Conservation (phyloP, 37 sponge, comb jelly and placozoan genomes). For the Halichondria panicea region DNA sequence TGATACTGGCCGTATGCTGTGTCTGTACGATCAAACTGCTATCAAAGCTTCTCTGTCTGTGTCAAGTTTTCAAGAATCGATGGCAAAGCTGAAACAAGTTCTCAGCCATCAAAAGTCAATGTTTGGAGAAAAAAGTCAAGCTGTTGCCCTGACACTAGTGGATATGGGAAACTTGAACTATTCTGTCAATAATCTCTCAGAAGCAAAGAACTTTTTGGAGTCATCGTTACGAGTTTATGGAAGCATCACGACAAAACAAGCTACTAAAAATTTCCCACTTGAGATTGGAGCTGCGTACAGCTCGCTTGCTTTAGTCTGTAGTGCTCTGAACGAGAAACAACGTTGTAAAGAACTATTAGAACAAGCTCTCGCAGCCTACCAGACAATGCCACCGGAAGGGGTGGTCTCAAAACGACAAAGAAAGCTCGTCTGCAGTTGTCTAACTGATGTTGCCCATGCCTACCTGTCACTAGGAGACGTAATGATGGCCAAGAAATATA, state of each 20-base stretch:
- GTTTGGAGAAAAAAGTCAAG: slow-evolving; percentile 13
- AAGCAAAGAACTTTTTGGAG: slow-evolving; percentile 44
- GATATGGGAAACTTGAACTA: slow-evolving; percentile 54
- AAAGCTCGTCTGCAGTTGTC: slow-evolving; percentile 43
- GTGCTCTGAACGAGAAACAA: slow-evolving; percentile 42
- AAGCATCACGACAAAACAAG: slow-evolving; percentile 1
- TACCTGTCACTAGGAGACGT: slow-evolving; percentile 60
- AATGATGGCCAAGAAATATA: slow-evolving; percentile 59
- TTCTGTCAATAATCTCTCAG: slow-evolving; percentile 13
- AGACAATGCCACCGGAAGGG: slow-evolving; percentile 48
- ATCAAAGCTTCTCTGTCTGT: slow-evolving; percentile 19
- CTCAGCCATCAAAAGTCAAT: slow-evolving; percentile 8
- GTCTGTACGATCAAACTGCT: background rate
- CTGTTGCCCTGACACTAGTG: slow-evolving; percentile 46
- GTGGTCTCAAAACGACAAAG: slow-evolving; percentile 26
- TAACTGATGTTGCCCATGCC: slow-evolving; percentile 74
- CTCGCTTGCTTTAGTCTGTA: slow-evolving; percentile 49
- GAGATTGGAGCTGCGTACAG: slow-evolving; percentile 47
- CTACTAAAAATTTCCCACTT: background rate
- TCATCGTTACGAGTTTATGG: slow-evolving; percentile 29
- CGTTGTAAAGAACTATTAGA: slow-evolving; percentile 49
- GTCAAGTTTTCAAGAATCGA: background rate
- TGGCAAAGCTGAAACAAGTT: background rate
- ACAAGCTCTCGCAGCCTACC: slow-evolving; percentile 52
- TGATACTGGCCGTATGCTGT: slow-evolving; percentile 8